phyloP scores from a whole-genome alignment of 2,888 invertebrate species.

The Anodontia alba region DNA sequence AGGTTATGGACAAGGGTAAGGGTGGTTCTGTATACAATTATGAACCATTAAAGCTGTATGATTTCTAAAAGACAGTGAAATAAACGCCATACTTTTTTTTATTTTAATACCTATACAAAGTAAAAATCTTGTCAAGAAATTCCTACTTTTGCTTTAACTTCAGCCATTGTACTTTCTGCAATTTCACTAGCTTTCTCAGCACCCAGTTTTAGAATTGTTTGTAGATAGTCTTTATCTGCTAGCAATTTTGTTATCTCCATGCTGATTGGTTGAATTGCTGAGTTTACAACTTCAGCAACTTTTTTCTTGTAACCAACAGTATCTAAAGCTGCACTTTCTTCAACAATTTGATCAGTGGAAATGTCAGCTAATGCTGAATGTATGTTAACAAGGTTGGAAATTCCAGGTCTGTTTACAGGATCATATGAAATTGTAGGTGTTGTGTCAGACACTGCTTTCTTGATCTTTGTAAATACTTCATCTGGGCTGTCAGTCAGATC shows the following conservation, averaged over 20 bases:
- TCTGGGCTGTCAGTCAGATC: slow-evolving; percentile 91
- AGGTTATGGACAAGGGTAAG: too few relatives aligned
- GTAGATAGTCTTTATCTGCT: slow-evolving; percentile 88
- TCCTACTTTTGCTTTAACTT: slow-evolving; percentile 89
- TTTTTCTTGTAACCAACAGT: slow-evolving; percentile 92
- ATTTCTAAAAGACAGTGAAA: too few relatives aligned
- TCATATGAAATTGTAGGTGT: slow-evolving; percentile 93
- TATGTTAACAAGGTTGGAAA: slow-evolving; percentile 94
- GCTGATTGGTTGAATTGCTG: slow-evolving; percentile 90
- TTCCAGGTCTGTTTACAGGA: slow-evolving; percentile 92
- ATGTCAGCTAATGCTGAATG: slow-evolving; percentile 91
- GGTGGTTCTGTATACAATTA: too few relatives aligned
- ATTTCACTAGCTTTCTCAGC: slow-evolving; percentile 88
- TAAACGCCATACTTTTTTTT: too few relatives aligned
- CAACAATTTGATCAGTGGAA: slow-evolving; percentile 89
- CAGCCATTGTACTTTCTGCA: slow-evolving; percentile 88
- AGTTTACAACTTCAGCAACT: slow-evolving; percentile 90
- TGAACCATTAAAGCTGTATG: too few relatives aligned
- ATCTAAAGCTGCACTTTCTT: slow-evolving; percentile 88
- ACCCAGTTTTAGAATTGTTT: slow-evolving; percentile 88
- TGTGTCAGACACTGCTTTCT: slow-evolving; percentile 96
- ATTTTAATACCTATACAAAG: too few relatives aligned
- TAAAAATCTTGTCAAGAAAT: slow-evolving; percentile 10
- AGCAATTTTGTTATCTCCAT: slow-evolving; percentile 87
- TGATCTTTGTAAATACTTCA: slow-evolving; percentile 90